Base-by-base conservation (phyloP, 2,113 vertebrate species). In the Caretta caretta region DNA sequence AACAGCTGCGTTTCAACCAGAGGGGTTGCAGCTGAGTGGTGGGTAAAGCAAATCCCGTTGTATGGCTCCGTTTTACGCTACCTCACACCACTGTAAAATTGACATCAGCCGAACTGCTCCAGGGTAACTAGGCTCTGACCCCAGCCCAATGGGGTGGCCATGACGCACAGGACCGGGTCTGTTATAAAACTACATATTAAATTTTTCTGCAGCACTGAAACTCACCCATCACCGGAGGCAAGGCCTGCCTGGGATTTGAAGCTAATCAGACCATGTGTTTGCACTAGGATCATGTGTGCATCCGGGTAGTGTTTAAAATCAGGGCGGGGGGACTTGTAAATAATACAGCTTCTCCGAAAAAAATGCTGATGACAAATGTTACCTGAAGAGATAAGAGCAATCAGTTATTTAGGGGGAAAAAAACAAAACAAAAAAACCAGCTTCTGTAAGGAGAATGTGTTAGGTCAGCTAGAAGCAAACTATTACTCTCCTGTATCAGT, bases 311-410 rank as follows among this genome's bases (percentile, higher is more conserved):
- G 31, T 92, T 90, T 87, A 83, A 87, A 92, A 92, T 78, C 65
- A 69, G 80, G 48, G 85, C n/a, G 85, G 48, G 35, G 62, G 42
- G 65, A 48, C 87, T 76, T 87, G 84, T 76, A 92, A 87, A 83
- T 92, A 88, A 92, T 88, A 80, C 72, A 83, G n/a, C 54, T 88
- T 92, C 54, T 87, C 54, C 42, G 2, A 49, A 49, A 49, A 31
- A 56, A 87, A 92, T 92, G 80, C 80, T 72, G 78, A 48, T 88
- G 85, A 83, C 85, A 88, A 87, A 87, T 88, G 90, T 83, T 92
- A 92, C 79, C 90, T 38, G 80, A 88, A 78, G 54, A n/a, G 80
- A 92, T 83, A 88, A 92, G 85, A 72, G 62, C 80, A 62, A 87
- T 78, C 85, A 78, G 65, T 88, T 92, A 92, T 88, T 83, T 87